Base-by-base conservation (phyloP, 2,888 invertebrate genomes). In the Drosophila anomelani region DNA sequence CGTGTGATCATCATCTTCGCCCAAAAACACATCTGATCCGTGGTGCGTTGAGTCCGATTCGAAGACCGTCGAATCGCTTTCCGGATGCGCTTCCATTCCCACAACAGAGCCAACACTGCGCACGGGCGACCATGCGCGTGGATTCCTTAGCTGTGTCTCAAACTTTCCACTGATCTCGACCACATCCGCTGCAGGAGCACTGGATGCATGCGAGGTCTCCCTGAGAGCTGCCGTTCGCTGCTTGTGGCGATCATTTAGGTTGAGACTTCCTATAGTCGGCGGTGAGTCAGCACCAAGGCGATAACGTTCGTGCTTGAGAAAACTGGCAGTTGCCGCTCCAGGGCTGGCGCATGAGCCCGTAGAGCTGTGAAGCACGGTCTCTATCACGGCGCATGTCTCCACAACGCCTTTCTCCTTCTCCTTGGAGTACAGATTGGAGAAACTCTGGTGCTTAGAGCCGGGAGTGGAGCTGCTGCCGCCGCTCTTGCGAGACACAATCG, bases 61-160 rank as follows among this genome's bases (percentile, higher is more conserved):
- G 92, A 96, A 96, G 12, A 96, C 95, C 88, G 96, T 95, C 57
- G 96, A 96, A 90, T 97, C 97, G 76, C 96, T 96, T 90, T 96
- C 96, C 4, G 96, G 96, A 91, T 96, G 96, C n/a, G 96, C 97
- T 92, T 97, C 97, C 87, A 96, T 96, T 3, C 96, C 97, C 3
- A 94, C 95, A 55, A 97, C 95, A 29, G 97, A 97, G 12, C 97
- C 97, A 10, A 96, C 96, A 89, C 96, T 97, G 77, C 96, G 94
- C n/a, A 97, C 96, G 20, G 97, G 97, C 88, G 96, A 97, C 97
- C 97, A 97, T 34, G 96, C 96, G 86, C 96, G 94, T 23, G 96
- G 96, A 92, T 96, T 96, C 85, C 95, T 95, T n/a, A 95, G 92
- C 78, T 95, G 95, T 7, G 95, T 95, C 92, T 96, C 96, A 92